Evolutionary conservation across 2,797 vertebrate species (phyloP).

Genomic region (Potorous gilbertii): DNA sequence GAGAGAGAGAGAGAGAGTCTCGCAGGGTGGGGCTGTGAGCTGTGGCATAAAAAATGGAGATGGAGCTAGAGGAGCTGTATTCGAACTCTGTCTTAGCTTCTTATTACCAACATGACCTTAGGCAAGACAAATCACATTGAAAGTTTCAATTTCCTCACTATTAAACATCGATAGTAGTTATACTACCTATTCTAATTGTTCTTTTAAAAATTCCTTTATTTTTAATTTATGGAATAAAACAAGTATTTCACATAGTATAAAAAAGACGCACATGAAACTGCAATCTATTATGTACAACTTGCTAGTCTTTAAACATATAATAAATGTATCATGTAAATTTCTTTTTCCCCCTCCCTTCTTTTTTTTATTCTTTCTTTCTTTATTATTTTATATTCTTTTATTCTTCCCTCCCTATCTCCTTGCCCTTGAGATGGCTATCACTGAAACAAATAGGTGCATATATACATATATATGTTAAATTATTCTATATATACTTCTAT

Average conservation of each 20-base stretch:
- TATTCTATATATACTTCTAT: not conserved
- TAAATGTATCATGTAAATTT: not conserved
- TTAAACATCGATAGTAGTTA: not conserved
- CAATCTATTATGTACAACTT: not conserved
- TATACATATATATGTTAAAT: not conserved
- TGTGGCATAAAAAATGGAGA: not conserved
- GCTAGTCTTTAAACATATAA: not conserved
- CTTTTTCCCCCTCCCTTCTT: not conserved
- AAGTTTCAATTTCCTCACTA: not conserved
- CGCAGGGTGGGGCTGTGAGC: not conserved
- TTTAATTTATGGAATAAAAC: not conserved
- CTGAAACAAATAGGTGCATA: not conserved
- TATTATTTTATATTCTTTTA: too few relatives aligned
- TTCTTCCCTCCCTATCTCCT: too few relatives aligned
- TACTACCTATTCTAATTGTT: not conserved
- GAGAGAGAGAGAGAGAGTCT: not conserved
- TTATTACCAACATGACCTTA: not conserved
- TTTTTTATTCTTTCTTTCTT: too few relatives aligned
- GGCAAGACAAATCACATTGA: not conserved
- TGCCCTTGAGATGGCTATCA: not conserved
- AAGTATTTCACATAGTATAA: not conserved
- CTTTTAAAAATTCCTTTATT: not conserved
- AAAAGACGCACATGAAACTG: too few relatives aligned
- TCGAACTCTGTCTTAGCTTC: not conserved
- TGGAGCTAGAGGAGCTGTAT: not conserved